Conservation (phyloP, 1,140 invertebrate species). For the Neodiprion lecontei region DNA sequence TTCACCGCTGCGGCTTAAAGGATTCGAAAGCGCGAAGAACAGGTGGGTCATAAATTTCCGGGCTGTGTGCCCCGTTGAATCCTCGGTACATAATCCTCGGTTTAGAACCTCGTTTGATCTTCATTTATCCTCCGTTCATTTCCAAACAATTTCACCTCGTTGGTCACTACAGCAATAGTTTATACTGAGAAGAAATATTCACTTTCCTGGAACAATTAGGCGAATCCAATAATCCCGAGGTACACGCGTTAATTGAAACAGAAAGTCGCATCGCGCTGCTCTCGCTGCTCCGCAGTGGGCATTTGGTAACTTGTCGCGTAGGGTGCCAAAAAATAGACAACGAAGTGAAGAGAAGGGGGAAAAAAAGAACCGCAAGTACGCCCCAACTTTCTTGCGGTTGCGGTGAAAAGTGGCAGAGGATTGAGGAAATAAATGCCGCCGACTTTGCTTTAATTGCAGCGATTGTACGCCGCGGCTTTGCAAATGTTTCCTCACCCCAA, state of each 20-base stretch:
- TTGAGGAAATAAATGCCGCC: constrained; percentile 32
- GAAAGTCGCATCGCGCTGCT: no score
- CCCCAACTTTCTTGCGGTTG: neutral
- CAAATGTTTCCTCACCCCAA: constrained; percentile 20
- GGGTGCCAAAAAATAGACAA: no score
- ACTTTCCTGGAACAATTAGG: no score
- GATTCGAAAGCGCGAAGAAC: constrained; percentile 7
- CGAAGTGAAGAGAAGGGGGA: neutral
- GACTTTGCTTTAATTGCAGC: constrained; percentile 44
- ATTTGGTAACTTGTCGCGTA: no score
- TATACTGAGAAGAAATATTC: no score
- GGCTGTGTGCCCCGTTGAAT: neutral
- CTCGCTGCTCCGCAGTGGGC: no score
- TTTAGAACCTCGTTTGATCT: neutral
- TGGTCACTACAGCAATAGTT: no score
- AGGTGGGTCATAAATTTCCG: neutral
- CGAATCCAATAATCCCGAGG: no score
- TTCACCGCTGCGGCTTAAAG: neutral
- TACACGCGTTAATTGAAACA: no score
- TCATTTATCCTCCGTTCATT: neutral
- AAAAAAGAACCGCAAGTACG: neutral
- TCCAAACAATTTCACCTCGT: no score
- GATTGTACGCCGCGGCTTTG: constrained; percentile 38
- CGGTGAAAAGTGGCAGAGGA: neutral
- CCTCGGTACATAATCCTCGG: neutral